A percentile compares a stretch with the other conserved stretches of the same genome.
These are phyloP conservation scores for Epinotia bilunana DNA, from an alignment of 2,888 invertebrate species.

Conservation along the genomic window DNA sequence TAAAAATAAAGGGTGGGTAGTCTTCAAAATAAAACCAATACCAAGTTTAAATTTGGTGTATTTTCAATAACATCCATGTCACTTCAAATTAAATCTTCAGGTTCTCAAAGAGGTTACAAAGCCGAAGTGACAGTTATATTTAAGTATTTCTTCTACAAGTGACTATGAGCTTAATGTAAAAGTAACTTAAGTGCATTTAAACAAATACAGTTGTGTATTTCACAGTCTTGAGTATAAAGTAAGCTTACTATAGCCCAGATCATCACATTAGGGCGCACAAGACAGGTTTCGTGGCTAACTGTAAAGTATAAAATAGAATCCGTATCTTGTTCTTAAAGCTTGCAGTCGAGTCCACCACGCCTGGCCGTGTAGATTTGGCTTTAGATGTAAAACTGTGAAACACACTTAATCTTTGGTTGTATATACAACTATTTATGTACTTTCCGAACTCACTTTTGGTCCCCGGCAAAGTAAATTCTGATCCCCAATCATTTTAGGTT, in stretches of 20 bases:
- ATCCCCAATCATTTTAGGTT: not conserved
- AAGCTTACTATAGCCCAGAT: conserved; percentile 49
- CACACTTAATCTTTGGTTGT: conserved; percentile 72
- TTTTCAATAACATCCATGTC: conserved; percentile 37
- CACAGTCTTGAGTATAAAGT: conserved; percentile 69
- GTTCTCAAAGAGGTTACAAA: conserved; percentile 11
- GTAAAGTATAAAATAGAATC: too few relatives aligned
- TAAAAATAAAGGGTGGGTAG: not conserved
- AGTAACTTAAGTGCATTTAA: conserved; percentile 58
- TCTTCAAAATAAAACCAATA: conserved; percentile 43
- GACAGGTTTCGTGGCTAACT: too few relatives aligned
- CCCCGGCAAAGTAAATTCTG: conserved; percentile 8
- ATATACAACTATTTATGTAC: conserved; percentile 63
- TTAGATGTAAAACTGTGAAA: conserved; percentile 47
- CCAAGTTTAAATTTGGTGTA: conserved; percentile 37
- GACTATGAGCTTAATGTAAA: conserved; percentile 46
- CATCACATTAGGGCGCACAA: conserved; percentile 11
- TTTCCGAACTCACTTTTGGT: conserved; percentile 39
- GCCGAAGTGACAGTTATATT: conserved; percentile 35
- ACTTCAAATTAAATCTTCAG: conserved; percentile 10
- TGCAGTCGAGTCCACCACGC: too few relatives aligned
- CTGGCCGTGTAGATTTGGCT: too few relatives aligned
- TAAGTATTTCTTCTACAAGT: conserved; percentile 52
- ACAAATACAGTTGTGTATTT: conserved; percentile 57
- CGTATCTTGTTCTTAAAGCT: too few relatives aligned